Percentiles rank a stretch among this genome's conserved stretches.
Evolutionary conservation across 1,140 invertebrate genomes (phyloP).

Genomic region (Drosophila simulans): DNA sequence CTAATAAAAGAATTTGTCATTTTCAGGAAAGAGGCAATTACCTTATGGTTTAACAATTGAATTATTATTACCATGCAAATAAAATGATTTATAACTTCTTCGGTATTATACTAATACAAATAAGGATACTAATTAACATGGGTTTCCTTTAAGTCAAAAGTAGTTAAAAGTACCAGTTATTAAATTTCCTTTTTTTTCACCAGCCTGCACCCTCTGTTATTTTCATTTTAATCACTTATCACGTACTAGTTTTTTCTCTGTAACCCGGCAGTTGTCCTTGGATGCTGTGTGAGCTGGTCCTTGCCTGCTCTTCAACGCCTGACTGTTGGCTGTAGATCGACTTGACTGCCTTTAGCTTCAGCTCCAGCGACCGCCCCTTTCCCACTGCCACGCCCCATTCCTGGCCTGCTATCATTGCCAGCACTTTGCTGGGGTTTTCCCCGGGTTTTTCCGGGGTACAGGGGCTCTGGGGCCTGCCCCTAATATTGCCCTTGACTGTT

Average conservation of each 20-base stretch:
- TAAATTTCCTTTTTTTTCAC: too few species aligned
- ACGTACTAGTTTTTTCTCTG: background rate
- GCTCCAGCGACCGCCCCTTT: conserved; percentile 6
- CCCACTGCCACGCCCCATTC: conserved; percentile 15
- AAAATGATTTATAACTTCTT: too few species aligned
- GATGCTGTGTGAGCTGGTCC: conserved; percentile 45
- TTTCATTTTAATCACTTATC: too few species aligned
- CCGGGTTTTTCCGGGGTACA: conserved; percentile 16
- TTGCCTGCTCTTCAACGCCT: conserved; percentile 60
- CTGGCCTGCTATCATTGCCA: conserved; percentile 42
- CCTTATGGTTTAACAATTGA: too few species aligned
- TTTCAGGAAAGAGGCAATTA: too few species aligned
- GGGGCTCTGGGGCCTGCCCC: conserved; percentile 36
- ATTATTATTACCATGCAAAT: too few species aligned
- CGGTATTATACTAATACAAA: too few species aligned
- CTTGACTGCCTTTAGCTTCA: conserved; percentile 26
- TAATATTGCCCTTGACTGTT: conserved; percentile 78
- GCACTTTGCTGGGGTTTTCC: conserved; percentile 24
- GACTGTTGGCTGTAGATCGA: conserved; percentile 47
- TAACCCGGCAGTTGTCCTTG: conserved; percentile 40
- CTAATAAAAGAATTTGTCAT: too few species aligned
- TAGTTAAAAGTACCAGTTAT: too few species aligned
- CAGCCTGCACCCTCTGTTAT: too few species aligned
- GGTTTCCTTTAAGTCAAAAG: too few species aligned
- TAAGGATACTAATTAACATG: too few species aligned